Evolutionary conservation across 2,797 vertebrate species (phyloP).

Genomic region (Astyanax mexicanus): DNA sequence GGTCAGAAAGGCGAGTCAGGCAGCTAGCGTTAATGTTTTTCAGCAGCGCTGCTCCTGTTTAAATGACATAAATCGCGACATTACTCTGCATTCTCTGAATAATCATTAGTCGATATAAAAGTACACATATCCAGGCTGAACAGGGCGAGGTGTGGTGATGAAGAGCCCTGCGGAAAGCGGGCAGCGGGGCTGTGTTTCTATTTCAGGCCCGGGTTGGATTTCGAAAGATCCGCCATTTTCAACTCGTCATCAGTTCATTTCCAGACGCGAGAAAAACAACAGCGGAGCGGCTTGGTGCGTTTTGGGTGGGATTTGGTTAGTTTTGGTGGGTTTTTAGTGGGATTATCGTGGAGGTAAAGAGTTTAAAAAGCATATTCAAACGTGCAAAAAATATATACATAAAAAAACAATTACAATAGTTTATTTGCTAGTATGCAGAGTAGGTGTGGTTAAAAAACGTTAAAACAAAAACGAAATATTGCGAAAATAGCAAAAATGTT

Average conservation of each 20-base stretch:
- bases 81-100: background rate
- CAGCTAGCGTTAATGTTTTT: conserved; percentile 24
- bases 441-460: no score
- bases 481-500: no score
- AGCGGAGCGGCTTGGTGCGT: no score
- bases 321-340: no score
- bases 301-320: no score
- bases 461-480: no score
- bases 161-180: conserved; percentile 11
- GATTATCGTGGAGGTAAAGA: no score
- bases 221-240: conserved; percentile 99
- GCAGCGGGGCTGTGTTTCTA: conserved; percentile 70
- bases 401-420: no score
- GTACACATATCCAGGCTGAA: no score
- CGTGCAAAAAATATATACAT: background rate
- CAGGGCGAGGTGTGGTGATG: background rate
- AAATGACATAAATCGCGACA: no score
- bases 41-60: conserved; percentile 5
- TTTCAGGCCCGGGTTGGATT: conserved; percentile 91
- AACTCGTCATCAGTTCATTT: conserved; percentile 89
- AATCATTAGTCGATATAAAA: background rate
- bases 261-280: conserved; percentile 69
- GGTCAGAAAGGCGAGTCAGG: conserved; percentile 23
- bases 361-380: background rate
- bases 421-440: no score